Base-by-base conservation (phyloP, 2,888 invertebrate genomes). In the Bimastos eiseni region DNA sequence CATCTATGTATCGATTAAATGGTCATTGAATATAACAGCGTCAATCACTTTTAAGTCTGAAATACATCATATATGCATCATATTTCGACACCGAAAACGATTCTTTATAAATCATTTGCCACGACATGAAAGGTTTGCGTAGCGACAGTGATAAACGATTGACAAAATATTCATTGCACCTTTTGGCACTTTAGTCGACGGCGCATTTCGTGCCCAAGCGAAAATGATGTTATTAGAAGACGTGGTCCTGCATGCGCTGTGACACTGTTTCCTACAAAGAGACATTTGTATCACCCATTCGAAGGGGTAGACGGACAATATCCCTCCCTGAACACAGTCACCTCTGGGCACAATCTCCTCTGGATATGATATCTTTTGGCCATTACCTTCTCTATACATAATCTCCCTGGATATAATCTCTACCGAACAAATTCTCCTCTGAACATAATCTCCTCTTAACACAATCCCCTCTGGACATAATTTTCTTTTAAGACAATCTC, bases 201-300 rank as follows among this genome's bases (percentile, higher is more conserved):
- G 96, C 5, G 96, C 96, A 94, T 96, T 96, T 93, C 96, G 95
- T 3, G 96, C 96, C 96, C 96, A 96, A 15, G 96, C 96, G 94
- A 96, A 86, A 34, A 86, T 34, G 37, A 86, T 86, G 37, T 86
- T 86, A 33, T 86, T 86, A 86, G 86, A 86, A 19, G 86, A 86
- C 13, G 34, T 86, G 3, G 33, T 86, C 11, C 34, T 86, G 37
- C 86, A 86, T 19, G 86, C 86, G 37, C 37, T 86, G 36, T 86
- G 8, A 30, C 86, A 86, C 24, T 86, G 36, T 8, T 86, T 86
- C 86, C 86, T 86, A 33, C 34, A 36, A 86, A 70, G 6, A 70
- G 11, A 70, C 70, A 70, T 17, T 24, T 49, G 49, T 24, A 3
- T 49, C 21, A 49, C 24, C 24, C 49, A 49, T 49, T 24, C 41